Base-by-base conservation (phyloP, 1,140 invertebrate genomes). In the Lepidostoma basale region DNA sequence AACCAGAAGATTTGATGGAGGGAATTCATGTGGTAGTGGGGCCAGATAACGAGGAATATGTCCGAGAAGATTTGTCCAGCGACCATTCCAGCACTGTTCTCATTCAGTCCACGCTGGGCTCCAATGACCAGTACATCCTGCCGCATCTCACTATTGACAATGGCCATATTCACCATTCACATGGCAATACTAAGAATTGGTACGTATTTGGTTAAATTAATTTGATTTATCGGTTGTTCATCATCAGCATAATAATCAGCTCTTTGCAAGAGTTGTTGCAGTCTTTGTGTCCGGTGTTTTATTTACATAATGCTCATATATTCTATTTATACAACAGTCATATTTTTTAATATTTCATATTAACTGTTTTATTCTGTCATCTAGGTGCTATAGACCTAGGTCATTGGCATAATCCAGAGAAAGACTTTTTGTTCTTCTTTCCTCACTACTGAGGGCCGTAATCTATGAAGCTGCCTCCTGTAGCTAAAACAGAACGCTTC, bases 1-100 rank as follows among this genome's bases (percentile, higher is more conserved):
- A 93, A 73, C 87, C 90, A 0, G 92, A 93, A 78, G 92, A 93
- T 78, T 84, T 93, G 75, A 91, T 93, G 86, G 92, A 90, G 75
- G 92, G 91, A 67, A 91, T 92, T 67, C 83, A 90, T 63, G 87
- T 87, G 73, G 85, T 88, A 36, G 88, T 89, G 25, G 82, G 85
- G 10, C 84, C 79, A 52, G 82, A 80, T 9, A 76, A 70, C 42
- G 68, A 70, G 39, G 70, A 81, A 26, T 73, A 78, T 3, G 72
- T 76, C 3, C 75, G 78, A 45, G 78, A 76, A 58, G 76, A 72
- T 36, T 22, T 72, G 1, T 72, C 70, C 16, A 65, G 59, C n/a
- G 64, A 72, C 25, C 70, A 72, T 58, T 72, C 70, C 23, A 72
- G 58, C 20, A 39, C 62, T 10, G 40, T 72, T 3, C 56, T 68